Evolutionary conservation across 53 echinoderm and acorn worm genomes (phyloP).

Genomic region (Stichopus horrens): DNA sequence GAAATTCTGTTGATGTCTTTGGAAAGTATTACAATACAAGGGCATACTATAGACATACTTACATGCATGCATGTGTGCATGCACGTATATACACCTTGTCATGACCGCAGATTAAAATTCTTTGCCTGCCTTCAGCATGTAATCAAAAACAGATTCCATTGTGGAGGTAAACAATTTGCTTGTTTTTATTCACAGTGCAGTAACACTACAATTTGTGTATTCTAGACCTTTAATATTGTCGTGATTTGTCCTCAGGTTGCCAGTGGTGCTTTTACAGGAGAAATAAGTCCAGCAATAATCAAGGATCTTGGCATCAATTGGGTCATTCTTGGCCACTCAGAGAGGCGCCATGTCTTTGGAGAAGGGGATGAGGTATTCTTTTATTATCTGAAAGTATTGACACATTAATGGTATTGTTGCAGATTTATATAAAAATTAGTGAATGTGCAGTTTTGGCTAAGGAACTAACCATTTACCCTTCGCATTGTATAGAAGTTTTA

Average conservation of each 20-base stretch:
- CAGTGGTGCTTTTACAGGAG: slow-evolving; percentile 92
- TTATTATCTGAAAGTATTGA: background rate
- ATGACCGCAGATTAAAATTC: too few relatives aligned
- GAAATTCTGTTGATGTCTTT: too few relatives aligned
- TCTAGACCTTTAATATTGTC: background rate
- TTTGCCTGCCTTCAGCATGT: too few relatives aligned
- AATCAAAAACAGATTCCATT: too few relatives aligned
- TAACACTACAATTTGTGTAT: background rate
- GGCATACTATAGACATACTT: too few relatives aligned
- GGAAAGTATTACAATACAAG: too few relatives aligned
- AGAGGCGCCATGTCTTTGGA: slow-evolving; percentile 88
- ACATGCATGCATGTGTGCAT: too few relatives aligned
- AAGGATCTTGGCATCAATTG: slow-evolving; percentile 84
- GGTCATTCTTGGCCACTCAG: slow-evolving; percentile 98
- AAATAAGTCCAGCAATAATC: slow-evolving; percentile 92
- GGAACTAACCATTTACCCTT: background rate
- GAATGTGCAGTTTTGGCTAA: background rate
- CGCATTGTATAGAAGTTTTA: background rate
- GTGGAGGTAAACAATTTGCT: too few relatives aligned
- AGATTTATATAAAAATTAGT: background rate
- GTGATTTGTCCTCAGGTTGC: slow-evolving; percentile 24
- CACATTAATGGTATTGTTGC: too few relatives aligned
- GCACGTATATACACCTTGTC: too few relatives aligned
- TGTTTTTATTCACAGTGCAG: background rate
- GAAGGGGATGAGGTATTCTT: slow-evolving; percentile 80